Conservation (phyloP, 1,140 invertebrate genomes). For the Musca domestica region DNA sequence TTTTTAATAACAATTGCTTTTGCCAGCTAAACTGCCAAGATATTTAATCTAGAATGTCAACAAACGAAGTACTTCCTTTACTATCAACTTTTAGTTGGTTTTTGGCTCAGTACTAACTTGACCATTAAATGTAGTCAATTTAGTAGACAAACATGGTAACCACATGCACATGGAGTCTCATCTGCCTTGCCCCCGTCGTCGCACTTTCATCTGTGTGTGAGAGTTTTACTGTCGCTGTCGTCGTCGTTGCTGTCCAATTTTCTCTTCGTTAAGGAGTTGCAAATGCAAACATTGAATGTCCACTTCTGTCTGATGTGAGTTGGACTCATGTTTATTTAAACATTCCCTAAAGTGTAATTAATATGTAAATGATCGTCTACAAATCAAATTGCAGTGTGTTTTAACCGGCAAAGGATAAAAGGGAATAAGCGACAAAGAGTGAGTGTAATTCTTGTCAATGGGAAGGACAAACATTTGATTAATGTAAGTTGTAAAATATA, state of each 20-base stretch:
- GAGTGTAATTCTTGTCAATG: no score
- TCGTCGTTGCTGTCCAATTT: no score
- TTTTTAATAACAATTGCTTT: background rate
- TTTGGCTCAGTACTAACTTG: background rate
- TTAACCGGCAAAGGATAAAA: background rate
- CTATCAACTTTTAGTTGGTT: no score
- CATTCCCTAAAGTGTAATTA: slow-evolving; percentile 22
- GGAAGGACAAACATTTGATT: no score
- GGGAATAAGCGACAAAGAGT: background rate
- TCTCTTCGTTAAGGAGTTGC: no score
- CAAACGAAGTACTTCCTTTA: background rate
- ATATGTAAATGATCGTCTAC: slow-evolving; percentile 22
- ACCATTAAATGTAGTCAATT: slow-evolving; percentile 21
- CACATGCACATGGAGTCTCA: background rate
- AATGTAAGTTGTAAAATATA: no score
- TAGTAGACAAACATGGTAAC: slow-evolving; percentile 10
- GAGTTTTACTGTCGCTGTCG: no score
- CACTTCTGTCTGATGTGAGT: background rate
- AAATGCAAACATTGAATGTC: background rate
- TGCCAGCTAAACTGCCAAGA: background rate
- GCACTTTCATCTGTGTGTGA: background rate
- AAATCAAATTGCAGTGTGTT: background rate
- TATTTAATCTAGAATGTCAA: slow-evolving; percentile 26
- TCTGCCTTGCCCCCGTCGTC: no score
- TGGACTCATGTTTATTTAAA: background rate